Percentiles rank a stretch among this genome's conserved stretches.
Conservation (phyloP, 2,113 vertebrate species). For the Mystacornis crossleyi region DNA sequence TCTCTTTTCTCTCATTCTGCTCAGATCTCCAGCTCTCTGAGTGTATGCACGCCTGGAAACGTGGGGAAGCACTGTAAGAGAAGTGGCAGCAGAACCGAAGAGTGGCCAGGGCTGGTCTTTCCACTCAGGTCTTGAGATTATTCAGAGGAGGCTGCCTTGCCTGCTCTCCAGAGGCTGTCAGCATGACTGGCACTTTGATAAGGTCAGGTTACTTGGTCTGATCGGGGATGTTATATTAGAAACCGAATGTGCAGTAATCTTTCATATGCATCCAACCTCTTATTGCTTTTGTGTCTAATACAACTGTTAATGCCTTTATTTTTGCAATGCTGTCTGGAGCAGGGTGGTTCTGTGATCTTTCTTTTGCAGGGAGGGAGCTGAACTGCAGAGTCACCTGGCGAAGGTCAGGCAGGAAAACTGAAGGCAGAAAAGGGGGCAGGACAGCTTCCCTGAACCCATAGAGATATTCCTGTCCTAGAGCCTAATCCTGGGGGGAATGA, state of each 20-base stretch:
- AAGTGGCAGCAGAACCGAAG: neutral
- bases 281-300: neutral
- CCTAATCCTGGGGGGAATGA: neutral
- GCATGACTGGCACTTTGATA: neutral
- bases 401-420: neutral
- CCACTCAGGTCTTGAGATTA: neutral
- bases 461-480: neutral
- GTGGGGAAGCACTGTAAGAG: neutral
- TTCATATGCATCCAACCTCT: neutral
- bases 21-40: neutral
- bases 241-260: neutral
- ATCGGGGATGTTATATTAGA: neutral
- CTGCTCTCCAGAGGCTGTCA: neutral
- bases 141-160: neutral
- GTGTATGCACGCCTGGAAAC: neutral
- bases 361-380: neutral
- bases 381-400: neutral
- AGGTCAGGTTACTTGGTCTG: neutral
- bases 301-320: neutral
- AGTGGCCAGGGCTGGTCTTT: neutral
- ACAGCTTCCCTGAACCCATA: neutral
- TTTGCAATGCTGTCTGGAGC: neutral
- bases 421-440: neutral
- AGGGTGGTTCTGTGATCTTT: neutral
- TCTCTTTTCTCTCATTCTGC: neutral